phyloP scores from a whole-genome alignment of 2,113 vertebrate genomes.

The Rhineura floridana region DNA sequence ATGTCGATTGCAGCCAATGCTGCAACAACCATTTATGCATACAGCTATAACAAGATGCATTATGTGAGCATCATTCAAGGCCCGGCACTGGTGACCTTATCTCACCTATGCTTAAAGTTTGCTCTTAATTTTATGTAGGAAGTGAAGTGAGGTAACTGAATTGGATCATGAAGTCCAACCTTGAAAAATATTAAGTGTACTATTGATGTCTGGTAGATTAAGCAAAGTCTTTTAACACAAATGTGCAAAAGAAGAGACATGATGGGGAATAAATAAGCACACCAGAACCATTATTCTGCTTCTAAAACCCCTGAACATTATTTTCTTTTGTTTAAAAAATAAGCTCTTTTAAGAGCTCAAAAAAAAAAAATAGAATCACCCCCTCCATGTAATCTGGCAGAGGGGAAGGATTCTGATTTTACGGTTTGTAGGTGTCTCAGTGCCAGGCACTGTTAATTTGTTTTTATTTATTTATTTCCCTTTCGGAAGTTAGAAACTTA shows the following conservation, averaged over 20 bases:
- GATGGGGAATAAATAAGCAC: not conserved
- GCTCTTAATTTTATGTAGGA: not conserved
- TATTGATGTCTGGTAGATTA: not conserved
- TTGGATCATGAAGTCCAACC: not conserved
- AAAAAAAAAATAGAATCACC: slow-evolving; percentile 36
- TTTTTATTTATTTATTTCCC: slow-evolving; percentile 58
- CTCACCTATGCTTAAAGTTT: slow-evolving; percentile 26
- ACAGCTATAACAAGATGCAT: not conserved
- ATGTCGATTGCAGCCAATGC: no score
- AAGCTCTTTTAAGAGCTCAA: slow-evolving; percentile 14
- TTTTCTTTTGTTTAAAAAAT: not conserved
- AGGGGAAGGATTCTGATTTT: slow-evolving; percentile 62
- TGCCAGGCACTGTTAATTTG: slow-evolving; percentile 55
- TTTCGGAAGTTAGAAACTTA: slow-evolving; percentile 58
- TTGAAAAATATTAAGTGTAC: not conserved
- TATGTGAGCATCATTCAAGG: not conserved
- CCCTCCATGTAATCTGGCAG: slow-evolving; percentile 26
- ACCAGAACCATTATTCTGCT: not conserved
- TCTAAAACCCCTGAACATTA: not conserved
- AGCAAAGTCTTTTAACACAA: not conserved
- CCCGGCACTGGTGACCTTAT: fast-evolving
- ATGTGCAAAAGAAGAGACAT: not conserved
- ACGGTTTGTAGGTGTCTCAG: slow-evolving; percentile 40
- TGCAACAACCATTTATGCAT: no score
- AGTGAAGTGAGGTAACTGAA: not conserved